Evolutionary conservation across 2,113 vertebrate genomes (phyloP).

Genomic region (Platycercus adscitus): DNA sequence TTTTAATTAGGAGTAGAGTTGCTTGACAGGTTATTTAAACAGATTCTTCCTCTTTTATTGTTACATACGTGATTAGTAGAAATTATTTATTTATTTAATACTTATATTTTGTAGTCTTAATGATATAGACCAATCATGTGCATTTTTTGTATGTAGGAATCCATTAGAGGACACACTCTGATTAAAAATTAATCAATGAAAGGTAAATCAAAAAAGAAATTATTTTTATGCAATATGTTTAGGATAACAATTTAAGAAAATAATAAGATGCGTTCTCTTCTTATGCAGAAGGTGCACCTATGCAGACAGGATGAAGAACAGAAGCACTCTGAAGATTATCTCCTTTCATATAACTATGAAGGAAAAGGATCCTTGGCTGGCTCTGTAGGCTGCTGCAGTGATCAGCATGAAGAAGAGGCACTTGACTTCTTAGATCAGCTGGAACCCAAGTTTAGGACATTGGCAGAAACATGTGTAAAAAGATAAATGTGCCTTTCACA

Average conservation of each 20-base stretch:
- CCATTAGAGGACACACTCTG: constrained; percentile 85
- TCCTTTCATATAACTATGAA: constrained; percentile 86
- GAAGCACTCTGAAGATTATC: constrained; percentile 83
- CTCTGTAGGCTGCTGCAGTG: constrained; percentile 91
- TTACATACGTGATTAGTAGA: constrained; percentile 58
- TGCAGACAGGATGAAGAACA: constrained; percentile 82
- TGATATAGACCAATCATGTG: constrained; percentile 83
- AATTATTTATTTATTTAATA: constrained; percentile 69
- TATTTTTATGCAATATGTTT: constrained; percentile 76
- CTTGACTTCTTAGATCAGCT: constrained; percentile 89
- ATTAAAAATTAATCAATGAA: constrained; percentile 85
- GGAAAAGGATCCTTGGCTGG: constrained; percentile 86
- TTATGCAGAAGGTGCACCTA: constrained; percentile 78
- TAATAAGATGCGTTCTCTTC: constrained; percentile 61
- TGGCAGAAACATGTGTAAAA: constrained; percentile 82
- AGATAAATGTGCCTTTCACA: constrained; percentile 63
- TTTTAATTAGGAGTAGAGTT: background rate
- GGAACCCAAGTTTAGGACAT: constrained; percentile 90
- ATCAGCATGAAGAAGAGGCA: constrained; percentile 78
- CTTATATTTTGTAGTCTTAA: constrained; percentile 72
- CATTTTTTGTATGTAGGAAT: constrained; percentile 84
- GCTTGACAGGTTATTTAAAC: constrained; percentile 34
- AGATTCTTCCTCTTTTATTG: constrained; percentile 45
- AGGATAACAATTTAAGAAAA: constrained; percentile 75
- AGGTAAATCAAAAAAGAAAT: constrained; percentile 85